A percentile compares a stretch with the other conserved stretches of the same genome.
phyloP scores from a whole-genome alignment of 2,113 vertebrate species.

The Anhinga rufa region DNA sequence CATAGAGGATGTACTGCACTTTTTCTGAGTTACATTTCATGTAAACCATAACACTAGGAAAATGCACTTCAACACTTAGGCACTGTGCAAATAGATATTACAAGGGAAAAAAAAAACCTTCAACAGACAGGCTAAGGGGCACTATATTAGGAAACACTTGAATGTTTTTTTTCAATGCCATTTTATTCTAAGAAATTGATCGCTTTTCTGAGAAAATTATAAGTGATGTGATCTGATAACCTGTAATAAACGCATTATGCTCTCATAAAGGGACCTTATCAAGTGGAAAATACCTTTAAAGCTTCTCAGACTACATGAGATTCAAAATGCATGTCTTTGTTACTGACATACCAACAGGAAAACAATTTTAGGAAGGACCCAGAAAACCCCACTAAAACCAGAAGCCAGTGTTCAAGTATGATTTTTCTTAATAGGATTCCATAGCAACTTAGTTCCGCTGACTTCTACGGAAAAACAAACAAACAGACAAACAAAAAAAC shows the following conservation, averaged over 20 bases:
- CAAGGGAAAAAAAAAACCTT: background rate
- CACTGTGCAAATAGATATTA: background rate
- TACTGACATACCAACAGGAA: background rate
- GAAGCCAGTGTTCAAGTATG: background rate
- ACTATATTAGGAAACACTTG: slow-evolving; percentile 19
- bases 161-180: background rate
- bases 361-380: background rate
- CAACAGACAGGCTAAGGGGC: background rate
- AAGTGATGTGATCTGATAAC: background rate
- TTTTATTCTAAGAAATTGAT: slow-evolving; percentile 17
- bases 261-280: background rate
- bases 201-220: background rate
- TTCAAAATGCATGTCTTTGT: background rate
- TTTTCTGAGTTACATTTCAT: background rate
- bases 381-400: background rate
- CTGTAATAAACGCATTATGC: background rate
- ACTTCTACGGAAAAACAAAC: background rate
- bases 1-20: background rate
- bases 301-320: background rate
- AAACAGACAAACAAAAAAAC: too few relatives aligned
- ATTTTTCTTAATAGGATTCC: background rate
- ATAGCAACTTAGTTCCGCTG: background rate
- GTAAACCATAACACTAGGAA: background rate
- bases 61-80: slow-evolving; percentile 4
- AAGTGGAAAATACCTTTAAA: background rate